Percentiles rank a stretch among this genome's conserved stretches.
These are phyloP conservation scores for Aramus guarauna DNA, from an alignment of 2,113 vertebrate genomes.

Conservation along the genomic window DNA sequence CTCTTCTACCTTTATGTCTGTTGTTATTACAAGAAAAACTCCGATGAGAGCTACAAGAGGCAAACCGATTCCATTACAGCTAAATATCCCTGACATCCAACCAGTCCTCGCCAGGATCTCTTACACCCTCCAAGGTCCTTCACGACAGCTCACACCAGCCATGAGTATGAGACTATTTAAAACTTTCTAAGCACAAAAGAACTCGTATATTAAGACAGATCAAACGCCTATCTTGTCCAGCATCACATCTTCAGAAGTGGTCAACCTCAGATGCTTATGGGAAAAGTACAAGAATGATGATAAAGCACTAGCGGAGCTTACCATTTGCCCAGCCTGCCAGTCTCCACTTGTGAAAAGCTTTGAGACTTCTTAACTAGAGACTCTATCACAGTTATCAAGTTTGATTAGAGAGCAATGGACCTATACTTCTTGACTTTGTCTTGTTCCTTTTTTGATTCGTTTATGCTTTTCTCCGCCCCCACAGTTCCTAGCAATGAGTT, in stretches of 20 bases:
- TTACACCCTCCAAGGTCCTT: background rate
- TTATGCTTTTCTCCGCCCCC: background rate
- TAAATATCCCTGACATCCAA: background rate
- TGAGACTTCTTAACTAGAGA: background rate
- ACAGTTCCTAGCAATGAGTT: background rate
- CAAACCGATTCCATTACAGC: background rate
- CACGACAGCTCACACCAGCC: background rate
- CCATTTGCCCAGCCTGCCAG: background rate
- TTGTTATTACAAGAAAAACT: background rate
- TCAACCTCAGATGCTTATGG: background rate
- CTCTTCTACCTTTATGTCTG: background rate
- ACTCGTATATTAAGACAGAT: background rate
- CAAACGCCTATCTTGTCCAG: background rate
- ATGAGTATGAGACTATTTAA: background rate
- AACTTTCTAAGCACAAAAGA: background rate
- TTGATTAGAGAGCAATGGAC: background rate
- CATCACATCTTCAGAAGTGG: background rate
- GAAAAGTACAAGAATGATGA: background rate
- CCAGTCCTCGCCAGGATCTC: background rate
- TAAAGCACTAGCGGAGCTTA: background rate
- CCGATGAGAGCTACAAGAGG: background rate
- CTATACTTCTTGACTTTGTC: background rate
- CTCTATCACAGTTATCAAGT: background rate
- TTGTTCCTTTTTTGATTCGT: background rate
- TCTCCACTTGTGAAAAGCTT: background rate